Percentiles rank a stretch among this genome's conserved stretches.
Conservation (phyloP, 2,797 vertebrate species). For the Pteropus rufus region DNA sequence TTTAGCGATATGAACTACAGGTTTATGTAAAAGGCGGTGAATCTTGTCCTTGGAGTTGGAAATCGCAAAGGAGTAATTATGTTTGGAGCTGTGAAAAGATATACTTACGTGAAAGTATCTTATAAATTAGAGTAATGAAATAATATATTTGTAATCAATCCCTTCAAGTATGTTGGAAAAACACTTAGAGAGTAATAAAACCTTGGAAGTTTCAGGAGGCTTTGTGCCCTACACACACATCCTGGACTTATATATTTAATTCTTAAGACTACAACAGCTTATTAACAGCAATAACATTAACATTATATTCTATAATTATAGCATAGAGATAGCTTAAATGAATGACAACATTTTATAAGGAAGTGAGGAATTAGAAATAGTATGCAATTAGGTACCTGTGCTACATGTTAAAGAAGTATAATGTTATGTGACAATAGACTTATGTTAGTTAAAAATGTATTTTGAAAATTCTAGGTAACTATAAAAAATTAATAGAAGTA, state of each 20-base stretch:
- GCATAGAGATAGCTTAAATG: not conserved
- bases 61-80: not conserved
- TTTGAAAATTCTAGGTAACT: not conserved
- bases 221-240: not conserved
- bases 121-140: not conserved
- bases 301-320: not conserved
- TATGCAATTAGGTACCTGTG: not conserved
- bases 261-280: not conserved
- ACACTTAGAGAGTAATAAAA: not conserved
- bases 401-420: not conserved
- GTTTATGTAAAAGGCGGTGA: not conserved
- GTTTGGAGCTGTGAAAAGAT: not conserved
- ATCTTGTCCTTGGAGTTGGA: not conserved
- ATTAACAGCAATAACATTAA: not conserved
- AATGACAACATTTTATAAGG: not conserved
- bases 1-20: not conserved
- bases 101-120: not conserved
- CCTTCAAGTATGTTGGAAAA: not conserved
- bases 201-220: not conserved
- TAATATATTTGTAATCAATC: not conserved
- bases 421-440: not conserved
- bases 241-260: not conserved
- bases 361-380: not conserved
- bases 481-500: not conserved
- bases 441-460: not conserved